Percentiles rank a stretch among this genome's conserved stretches.
Conservation (phyloP, 2,113 vertebrate genomes). For the Macrotis lagotis region DNA sequence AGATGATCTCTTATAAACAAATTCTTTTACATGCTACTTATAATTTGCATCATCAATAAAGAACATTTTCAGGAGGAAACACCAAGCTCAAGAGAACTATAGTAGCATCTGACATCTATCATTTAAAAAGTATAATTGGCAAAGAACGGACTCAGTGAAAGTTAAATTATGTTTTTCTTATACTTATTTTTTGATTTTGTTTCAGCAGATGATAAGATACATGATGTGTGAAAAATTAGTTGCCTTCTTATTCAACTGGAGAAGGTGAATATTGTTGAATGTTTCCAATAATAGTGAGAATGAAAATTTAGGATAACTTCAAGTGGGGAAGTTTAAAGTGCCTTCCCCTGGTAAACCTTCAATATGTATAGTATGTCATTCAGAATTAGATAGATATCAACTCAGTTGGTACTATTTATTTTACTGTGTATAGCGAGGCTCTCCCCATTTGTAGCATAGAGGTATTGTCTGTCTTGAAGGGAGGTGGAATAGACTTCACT, state of each 20-base stretch:
- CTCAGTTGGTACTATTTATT: slow-evolving; percentile 8
- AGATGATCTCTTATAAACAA: too few species aligned
- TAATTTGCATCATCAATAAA: slow-evolving; percentile 25
- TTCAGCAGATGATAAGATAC: slow-evolving; percentile 48
- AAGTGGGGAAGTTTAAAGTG: not conserved
- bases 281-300: slow-evolving; percentile 59
- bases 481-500: too few species aligned
- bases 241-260: slow-evolving; percentile 54
- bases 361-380: not conserved
- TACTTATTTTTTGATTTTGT: slow-evolving; percentile 36
- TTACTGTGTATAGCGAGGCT: not conserved
- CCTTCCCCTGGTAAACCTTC: not conserved
- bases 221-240: slow-evolving; percentile 19
- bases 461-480: too few species aligned
- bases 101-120: slow-evolving; percentile 47
- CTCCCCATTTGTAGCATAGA: too few species aligned
- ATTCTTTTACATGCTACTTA: slow-evolving; percentile 1
- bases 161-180: slow-evolving; percentile 43
- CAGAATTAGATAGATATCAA: not conserved
- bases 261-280: slow-evolving; percentile 56
- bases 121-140: slow-evolving; percentile 54
- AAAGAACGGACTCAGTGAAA: slow-evolving; percentile 40
- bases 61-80: slow-evolving; percentile 35
- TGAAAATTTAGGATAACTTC: slow-evolving; percentile 25
- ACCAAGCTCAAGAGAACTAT: slow-evolving; percentile 46